A percentile compares a stretch with the other conserved stretches of the same genome.
Conservation (phyloP, 2,888 invertebrate species). For the Oxyteleia sp. region DNA sequence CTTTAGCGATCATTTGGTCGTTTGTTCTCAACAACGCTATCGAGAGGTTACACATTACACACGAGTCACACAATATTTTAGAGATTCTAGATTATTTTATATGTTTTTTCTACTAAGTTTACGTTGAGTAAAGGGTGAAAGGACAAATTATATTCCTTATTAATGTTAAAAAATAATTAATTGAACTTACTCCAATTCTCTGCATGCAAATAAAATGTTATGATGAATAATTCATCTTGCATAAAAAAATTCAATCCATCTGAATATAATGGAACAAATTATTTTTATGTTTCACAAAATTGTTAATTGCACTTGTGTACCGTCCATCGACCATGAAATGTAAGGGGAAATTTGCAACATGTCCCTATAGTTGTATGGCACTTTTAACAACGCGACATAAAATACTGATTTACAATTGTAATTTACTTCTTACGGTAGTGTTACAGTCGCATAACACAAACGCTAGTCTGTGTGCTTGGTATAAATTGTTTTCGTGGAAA, state of each 20-base stretch:
- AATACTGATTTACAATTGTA: conserved; percentile 13
- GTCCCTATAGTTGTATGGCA: not conserved
- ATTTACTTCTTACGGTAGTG: not conserved
- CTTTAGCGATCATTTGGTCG: too few relatives aligned
- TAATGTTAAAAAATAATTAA: too few relatives aligned
- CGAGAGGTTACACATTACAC: too few relatives aligned
- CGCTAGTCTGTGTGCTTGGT: not conserved
- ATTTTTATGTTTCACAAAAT: conserved; percentile 3
- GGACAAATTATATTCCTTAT: too few relatives aligned
- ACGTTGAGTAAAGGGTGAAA: too few relatives aligned
- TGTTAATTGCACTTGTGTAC: not conserved
- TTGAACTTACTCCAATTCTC: too few relatives aligned
- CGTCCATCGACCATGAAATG: not conserved
- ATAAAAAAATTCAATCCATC: not conserved
- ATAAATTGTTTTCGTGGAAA: not conserved
- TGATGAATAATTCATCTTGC: too few relatives aligned
- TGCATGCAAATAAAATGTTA: too few relatives aligned
- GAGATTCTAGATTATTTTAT: too few relatives aligned
- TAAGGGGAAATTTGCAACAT: not conserved
- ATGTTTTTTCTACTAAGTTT: too few relatives aligned
- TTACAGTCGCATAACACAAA: not conserved
- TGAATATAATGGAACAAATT: not conserved
- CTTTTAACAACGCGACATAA: conserved; percentile 10
- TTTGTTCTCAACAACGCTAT: too few relatives aligned
- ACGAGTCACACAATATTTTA: too few relatives aligned